phyloP scores from a whole-genome alignment of 2,797 vertebrate species.

The Cuculus canorus region DNA sequence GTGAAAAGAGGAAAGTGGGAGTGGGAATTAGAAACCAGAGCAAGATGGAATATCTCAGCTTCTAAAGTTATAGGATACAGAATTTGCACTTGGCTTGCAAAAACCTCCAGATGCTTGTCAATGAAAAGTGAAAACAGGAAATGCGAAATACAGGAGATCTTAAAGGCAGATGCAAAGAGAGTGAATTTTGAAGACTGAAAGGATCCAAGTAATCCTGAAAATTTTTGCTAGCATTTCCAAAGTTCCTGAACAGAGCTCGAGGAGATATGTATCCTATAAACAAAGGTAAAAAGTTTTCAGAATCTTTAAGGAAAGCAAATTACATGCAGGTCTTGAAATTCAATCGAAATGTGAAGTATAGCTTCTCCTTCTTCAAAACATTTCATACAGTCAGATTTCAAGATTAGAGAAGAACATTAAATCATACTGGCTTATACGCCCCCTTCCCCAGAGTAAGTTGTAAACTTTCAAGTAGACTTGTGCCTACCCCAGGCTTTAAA shows the following conservation, averaged over 20 bases:
- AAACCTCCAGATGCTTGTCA: slow-evolving; percentile 22
- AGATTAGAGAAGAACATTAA: not conserved
- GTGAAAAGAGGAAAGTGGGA: not conserved
- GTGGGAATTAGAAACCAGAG: slow-evolving; percentile 30
- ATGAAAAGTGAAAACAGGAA: slow-evolving; percentile 21
- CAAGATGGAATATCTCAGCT: not conserved
- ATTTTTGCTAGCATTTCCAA: not conserved
- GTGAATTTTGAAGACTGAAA: not conserved
- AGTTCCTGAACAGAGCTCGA: not conserved
- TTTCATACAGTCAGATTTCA: not conserved
- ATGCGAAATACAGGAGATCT: not conserved
- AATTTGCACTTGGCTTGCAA: not conserved
- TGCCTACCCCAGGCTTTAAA: not conserved
- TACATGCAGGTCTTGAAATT: not conserved
- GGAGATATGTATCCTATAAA: not conserved
- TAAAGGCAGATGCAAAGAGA: not conserved
- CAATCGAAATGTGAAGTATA: not conserved
- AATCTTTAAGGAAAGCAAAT: not conserved
- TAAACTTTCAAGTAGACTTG: not conserved
- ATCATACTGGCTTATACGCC: not conserved
- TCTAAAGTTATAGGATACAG: not conserved
- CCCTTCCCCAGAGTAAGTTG: not conserved
- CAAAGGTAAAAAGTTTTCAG: not conserved
- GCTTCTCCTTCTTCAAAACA: not conserved
- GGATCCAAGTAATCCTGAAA: not conserved